Evolutionary conservation across 2,888 invertebrate genomes (phyloP), one percentile per base, ranked within the genome.

Genomic region (Melanargia galathea): DNA sequence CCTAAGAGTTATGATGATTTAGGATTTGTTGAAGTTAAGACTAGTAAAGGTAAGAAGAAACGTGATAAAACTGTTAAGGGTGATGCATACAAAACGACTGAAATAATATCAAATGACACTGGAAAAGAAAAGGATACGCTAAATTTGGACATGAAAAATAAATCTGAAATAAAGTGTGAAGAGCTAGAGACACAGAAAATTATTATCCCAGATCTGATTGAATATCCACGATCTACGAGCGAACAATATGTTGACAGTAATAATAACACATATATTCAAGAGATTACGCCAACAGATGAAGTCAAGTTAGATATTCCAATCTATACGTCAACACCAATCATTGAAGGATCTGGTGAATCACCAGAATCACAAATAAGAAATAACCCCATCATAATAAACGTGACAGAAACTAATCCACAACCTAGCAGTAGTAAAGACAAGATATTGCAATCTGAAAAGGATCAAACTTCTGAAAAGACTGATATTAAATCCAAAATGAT

Each of bases 401-500:
- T 75, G 13, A 70, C 69, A n/a, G 75, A 77, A 65, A 67, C 71
- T 6, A 71, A 73, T 54, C 61, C 45, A 2, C 68, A 64, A 64
- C 55, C 58, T 46, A 26, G n/a, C 18, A 38, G n/a, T 13, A 45
- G 4, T 38, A 48, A 35, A 22, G 22, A 35, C 7, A 11, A 35
- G 5, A 48, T 18, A 26, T 22, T 40, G 5, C 24, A n/a, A 40
- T 16, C 22, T 22, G 30, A 18, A 20, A 45, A 18, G 11, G 11
- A 16, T 5, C 33, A 20, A 33, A 33, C 4, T 20, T 20, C n/a
- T 60, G 86, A 86, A 72, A 87, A 86, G 67, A 87, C 82, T 4
- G 87, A 86, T 70, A 72, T 89, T 1, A 89, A 87, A 76, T 87
- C 89, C 0, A 88, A 90, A 80, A 86, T 88, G 73, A 81, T 89